Percentiles rank a stretch among this genome's conserved stretches.
These are phyloP conservation scores for Pteronotus mesoamericanus DNA, from an alignment of 2,797 vertebrate species.

Conservation along the genomic window DNA sequence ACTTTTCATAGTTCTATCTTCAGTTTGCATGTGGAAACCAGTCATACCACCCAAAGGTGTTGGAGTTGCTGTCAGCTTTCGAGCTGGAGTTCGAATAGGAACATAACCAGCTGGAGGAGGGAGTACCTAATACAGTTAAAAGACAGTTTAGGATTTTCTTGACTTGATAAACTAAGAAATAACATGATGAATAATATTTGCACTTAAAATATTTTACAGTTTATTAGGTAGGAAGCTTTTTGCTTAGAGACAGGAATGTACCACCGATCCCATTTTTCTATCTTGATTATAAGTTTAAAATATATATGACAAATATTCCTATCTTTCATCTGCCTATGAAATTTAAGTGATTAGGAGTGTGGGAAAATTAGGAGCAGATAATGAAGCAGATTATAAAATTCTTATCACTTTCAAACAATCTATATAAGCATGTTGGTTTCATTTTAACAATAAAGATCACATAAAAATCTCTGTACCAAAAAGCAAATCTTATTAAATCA, in stretches of 20 bases:
- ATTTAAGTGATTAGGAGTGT: neutral
- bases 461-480: neutral
- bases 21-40: slow-evolving; percentile 98
- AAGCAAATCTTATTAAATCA: neutral
- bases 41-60: slow-evolving; percentile 98
- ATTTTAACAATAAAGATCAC: neutral
- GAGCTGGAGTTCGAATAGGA: slow-evolving; percentile 97
- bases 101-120: slow-evolving; percentile 98
- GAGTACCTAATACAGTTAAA: slow-evolving; percentile 86
- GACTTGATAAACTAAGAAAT: neutral
- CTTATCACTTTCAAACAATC: slow-evolving; percentile 24
- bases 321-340: neutral
- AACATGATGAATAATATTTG: neutral
- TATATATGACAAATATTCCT: neutral
- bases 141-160: neutral
- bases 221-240: neutral
- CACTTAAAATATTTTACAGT: neutral
- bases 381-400: neutral
- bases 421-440: neutral
- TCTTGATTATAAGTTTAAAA: neutral
- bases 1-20: slow-evolving; percentile 96
- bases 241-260: neutral
- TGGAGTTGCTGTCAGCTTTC: slow-evolving; percentile 96
- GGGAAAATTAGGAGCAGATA: neutral
- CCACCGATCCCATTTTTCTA: neutral